Evolutionary conservation across 2,888 invertebrate species (phyloP).

Genomic region (Cabera pusaria): DNA sequence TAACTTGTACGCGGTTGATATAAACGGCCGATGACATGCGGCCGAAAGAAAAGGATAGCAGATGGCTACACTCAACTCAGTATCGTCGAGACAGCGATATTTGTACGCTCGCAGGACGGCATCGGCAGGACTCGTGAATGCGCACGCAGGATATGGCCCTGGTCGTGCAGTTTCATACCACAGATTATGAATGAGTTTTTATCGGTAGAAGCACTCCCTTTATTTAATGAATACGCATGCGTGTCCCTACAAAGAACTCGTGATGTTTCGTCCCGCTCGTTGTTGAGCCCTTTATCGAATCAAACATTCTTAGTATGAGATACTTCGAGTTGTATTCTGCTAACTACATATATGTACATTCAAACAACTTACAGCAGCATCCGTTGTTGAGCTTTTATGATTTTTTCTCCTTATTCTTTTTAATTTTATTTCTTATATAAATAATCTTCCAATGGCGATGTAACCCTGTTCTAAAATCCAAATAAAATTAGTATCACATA

Average conservation of each 20-base stretch:
- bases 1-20: constrained; percentile 52
- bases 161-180: constrained; percentile 14
- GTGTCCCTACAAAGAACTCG: constrained; percentile 23
- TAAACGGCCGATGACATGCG: constrained; percentile 73
- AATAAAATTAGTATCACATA: no score
- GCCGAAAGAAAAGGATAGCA: constrained; percentile 46
- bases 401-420: not conserved
- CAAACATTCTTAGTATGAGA: constrained; percentile 4
- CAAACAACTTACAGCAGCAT: no score
- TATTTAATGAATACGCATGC: constrained; percentile 18
- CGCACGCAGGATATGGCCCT: constrained; percentile 64
- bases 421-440: no score
- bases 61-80: constrained; percentile 33
- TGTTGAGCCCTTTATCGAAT: constrained; percentile 19
- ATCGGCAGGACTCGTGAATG: constrained; percentile 57
- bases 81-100: constrained; percentile 42
- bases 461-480: no score
- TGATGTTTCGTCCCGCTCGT: constrained; percentile 14
- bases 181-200: constrained; percentile 12
- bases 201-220: constrained; percentile 3
- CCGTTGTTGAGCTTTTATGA: no score
- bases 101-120: constrained; percentile 49
- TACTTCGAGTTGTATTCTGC: no score
- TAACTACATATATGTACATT: no score
- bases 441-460: no score